Conservation (phyloP, 2,113 vertebrate genomes). For the Chascanopsetta lugubris region DNA sequence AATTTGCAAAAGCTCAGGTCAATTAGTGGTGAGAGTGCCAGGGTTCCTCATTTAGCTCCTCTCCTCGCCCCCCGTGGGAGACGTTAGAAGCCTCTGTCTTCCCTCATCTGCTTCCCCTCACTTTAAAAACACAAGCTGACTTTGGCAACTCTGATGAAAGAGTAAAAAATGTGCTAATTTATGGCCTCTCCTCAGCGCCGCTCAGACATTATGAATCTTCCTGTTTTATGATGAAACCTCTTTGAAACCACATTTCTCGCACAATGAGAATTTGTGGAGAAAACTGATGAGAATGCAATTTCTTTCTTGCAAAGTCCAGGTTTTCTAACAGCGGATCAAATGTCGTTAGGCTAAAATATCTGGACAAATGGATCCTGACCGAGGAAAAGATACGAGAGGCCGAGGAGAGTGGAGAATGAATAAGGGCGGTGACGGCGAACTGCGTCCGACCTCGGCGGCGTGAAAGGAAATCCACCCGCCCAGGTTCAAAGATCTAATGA, state of each 20-base stretch:
- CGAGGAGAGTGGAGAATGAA: not conserved
- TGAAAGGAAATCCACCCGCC: slow-evolving; percentile 53
- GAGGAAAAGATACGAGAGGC: not conserved
- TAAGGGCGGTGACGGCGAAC: slow-evolving; percentile 32
- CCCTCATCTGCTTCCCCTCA: slow-evolving; percentile 30
- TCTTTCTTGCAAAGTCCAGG: slow-evolving; percentile 41
- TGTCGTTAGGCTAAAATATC: slow-evolving; percentile 25
- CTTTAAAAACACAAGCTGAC: slow-evolving; percentile 52
- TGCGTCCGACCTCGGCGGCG: slow-evolving; percentile 41
- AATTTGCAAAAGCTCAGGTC: slow-evolving; percentile 43
- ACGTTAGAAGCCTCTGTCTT: slow-evolving; percentile 27
- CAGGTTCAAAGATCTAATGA: slow-evolving; percentile 72
- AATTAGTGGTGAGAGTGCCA: slow-evolving; percentile 41
- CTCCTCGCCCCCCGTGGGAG: slow-evolving; percentile 30
- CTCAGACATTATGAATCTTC: slow-evolving; percentile 54
- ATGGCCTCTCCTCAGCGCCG: slow-evolving; percentile 39
- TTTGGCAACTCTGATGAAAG: slow-evolving; percentile 67
- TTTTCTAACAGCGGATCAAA: slow-evolving; percentile 23
- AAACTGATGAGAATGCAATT: slow-evolving; percentile 55
- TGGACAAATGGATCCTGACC: too few relatives aligned
- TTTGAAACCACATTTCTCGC: slow-evolving; percentile 60
- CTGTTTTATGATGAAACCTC: slow-evolving; percentile 70
- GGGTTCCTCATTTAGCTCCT: slow-evolving; percentile 42
- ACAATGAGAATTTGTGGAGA: slow-evolving; percentile 31
- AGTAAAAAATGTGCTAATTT: slow-evolving; percentile 68